phyloP scores from a whole-genome alignment of 2,888 invertebrate genomes.

The Standfussiana lucernea region DNA sequence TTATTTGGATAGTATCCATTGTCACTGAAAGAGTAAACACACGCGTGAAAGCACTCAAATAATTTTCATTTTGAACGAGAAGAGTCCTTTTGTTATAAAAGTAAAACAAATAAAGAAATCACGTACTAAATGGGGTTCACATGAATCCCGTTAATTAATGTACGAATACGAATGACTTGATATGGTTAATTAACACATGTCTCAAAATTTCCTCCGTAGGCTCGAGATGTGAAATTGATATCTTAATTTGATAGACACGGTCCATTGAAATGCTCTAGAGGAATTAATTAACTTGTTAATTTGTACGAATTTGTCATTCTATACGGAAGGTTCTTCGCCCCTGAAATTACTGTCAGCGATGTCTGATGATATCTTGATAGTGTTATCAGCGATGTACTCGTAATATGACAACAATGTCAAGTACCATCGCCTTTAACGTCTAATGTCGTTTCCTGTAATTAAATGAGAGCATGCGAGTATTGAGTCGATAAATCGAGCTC shows the following conservation, averaged over 20 bases:
- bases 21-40: slow-evolving; percentile 32
- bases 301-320: slow-evolving; percentile 52
- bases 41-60: slow-evolving; percentile 22
- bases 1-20: slow-evolving; percentile 36
- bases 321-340: slow-evolving; percentile 21
- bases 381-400: slow-evolving; percentile 22
- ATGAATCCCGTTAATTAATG: slow-evolving; percentile 37
- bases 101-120: slow-evolving; percentile 2
- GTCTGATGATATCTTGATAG: slow-evolving; percentile 43
- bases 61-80: slow-evolving; percentile 10
- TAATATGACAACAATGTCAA: too few species aligned
- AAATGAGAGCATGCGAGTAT: slow-evolving; percentile 33
- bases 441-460: slow-evolving; percentile 27
- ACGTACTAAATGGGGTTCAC: slow-evolving; percentile 1
- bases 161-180: slow-evolving; percentile 36
- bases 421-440: slow-evolving; percentile 20
- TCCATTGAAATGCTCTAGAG: slow-evolving; percentile 49
- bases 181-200: slow-evolving; percentile 53
- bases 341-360: slow-evolving; percentile 33
- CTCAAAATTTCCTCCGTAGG: slow-evolving; percentile 32
- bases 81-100: slow-evolving; percentile 3
- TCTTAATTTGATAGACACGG: slow-evolving; percentile 49
- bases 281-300: slow-evolving; percentile 59
- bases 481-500: slow-evolving; percentile 18
- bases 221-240: slow-evolving; percentile 51